phyloP scores from a whole-genome alignment of 2,797 vertebrate species.

The Semotilus atromaculatus region DNA sequence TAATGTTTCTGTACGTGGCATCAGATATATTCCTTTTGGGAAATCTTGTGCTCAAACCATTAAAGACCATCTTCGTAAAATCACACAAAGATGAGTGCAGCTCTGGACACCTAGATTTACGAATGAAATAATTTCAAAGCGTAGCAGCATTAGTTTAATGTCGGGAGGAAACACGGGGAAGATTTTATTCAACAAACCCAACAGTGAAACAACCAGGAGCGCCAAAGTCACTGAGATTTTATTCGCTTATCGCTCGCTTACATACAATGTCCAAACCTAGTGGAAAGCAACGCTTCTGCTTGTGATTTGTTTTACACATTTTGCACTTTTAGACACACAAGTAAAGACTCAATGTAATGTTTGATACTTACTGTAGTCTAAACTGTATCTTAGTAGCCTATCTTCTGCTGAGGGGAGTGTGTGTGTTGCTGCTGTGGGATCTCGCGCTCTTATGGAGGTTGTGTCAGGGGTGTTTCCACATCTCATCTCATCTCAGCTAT shows the following conservation, averaged over 20 bases:
- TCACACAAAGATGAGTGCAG: conserved; percentile 80
- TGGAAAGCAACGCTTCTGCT: conserved; percentile 75
- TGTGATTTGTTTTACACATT: conserved; percentile 79
- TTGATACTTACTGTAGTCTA: conserved; percentile 83
- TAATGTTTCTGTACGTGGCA: conserved; percentile 70
- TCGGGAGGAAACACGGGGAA: conserved; percentile 68
- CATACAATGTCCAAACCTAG: conserved; percentile 62
- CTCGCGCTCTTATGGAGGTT: conserved; percentile 73
- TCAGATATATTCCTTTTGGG: conserved; percentile 77
- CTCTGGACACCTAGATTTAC: conserved; percentile 83
- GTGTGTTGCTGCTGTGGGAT: conserved; percentile 69
- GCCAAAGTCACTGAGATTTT: conserved; percentile 60
- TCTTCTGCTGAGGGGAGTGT: conserved; percentile 73
- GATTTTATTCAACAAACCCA: conserved; percentile 64
- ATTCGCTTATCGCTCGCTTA: conserved; percentile 71
- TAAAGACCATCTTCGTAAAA: conserved; percentile 82
- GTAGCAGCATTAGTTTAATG: conserved; percentile 76
- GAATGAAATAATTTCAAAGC: conserved; percentile 84
- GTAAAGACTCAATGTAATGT: conserved; percentile 79
- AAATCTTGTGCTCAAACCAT: conserved; percentile 78
- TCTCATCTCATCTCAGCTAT: conserved; percentile 36
- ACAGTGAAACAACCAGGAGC: conserved; percentile 72
- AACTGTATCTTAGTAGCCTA: conserved; percentile 72
- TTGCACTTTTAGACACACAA: conserved; percentile 78
- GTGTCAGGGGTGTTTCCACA: conserved; percentile 38